These are phyloP conservation scores for Onchidella celtica DNA, from an alignment of 2,888 invertebrate genomes.

Conservation along the genomic window DNA sequence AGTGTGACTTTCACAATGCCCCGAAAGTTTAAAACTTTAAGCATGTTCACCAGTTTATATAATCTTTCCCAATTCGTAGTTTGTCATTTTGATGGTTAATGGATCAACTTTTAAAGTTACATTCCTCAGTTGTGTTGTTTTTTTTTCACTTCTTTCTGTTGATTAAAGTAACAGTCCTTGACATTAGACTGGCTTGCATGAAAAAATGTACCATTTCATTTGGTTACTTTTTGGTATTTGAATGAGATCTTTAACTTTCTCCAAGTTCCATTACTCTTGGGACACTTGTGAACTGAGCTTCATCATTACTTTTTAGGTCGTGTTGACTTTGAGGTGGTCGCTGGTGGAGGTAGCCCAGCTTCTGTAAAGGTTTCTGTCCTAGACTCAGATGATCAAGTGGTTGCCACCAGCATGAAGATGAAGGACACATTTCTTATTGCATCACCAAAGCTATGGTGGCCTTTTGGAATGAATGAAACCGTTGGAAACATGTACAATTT, in stretches of 20 bases:
- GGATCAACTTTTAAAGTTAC: no score
- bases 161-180: no score
- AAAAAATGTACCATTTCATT: no score
- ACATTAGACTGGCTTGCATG: no score
- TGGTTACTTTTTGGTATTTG: no score
- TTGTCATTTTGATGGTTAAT: no score
- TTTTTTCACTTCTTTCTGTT: no score
- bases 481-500: slow-evolving; percentile 33
- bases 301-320: no score
- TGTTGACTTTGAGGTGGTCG: slow-evolving; percentile 14
- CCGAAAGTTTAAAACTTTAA: no score
- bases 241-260: neutral
- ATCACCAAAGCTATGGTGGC: slow-evolving; percentile 39
- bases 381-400: slow-evolving; percentile 2
- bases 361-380: slow-evolving; percentile 1
- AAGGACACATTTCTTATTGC: neutral
- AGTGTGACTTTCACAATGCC: no score
- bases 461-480: slow-evolving; percentile 41
- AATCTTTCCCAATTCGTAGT: no score
- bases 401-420: neutral
- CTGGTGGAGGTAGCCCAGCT: neutral
- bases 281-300: neutral
- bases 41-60: no score
- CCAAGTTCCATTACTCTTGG: neutral
- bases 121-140: neutral